phyloP scores from a whole-genome alignment of 2,888 invertebrate genomes.

The Acleris cristana region DNA sequence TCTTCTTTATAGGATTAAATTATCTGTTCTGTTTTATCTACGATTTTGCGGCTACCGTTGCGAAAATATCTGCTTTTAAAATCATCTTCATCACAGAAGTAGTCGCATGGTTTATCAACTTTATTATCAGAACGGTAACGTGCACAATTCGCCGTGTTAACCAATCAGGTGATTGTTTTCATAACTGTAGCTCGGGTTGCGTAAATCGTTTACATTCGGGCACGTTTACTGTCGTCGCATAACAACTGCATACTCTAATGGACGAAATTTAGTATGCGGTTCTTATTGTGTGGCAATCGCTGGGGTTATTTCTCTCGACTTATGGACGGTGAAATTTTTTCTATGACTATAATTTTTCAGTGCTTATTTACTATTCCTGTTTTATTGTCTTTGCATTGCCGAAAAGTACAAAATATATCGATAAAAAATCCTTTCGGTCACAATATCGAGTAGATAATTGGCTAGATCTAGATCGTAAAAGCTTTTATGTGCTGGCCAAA shows the following conservation, averaged over 20 bases:
- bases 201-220: conserved; percentile 52
- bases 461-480: too few species aligned
- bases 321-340: conserved; percentile 1
- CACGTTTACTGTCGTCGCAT: conserved; percentile 44
- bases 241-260: conserved; percentile 49
- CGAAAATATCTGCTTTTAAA: not conserved
- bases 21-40: conserved; percentile 11
- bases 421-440: too few species aligned
- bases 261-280: conserved; percentile 51
- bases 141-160: conserved; percentile 50
- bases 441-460: too few species aligned
- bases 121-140: conserved; percentile 50
- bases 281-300: conserved; percentile 18
- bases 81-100: not conserved
- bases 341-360: conserved; percentile 2
- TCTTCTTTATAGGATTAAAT: conserved; percentile 40
- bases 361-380: not conserved
- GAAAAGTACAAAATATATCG: too few species aligned
- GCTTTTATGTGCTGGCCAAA: too few species aligned
- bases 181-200: conserved; percentile 57
- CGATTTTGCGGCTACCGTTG: not conserved
- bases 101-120: not conserved
- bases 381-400: not conserved
- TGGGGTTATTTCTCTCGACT: conserved; percentile 16
- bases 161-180: conserved; percentile 67